Base-by-base conservation (phyloP, 2,797 vertebrate genomes). In the Enteromius argenteus region DNA sequence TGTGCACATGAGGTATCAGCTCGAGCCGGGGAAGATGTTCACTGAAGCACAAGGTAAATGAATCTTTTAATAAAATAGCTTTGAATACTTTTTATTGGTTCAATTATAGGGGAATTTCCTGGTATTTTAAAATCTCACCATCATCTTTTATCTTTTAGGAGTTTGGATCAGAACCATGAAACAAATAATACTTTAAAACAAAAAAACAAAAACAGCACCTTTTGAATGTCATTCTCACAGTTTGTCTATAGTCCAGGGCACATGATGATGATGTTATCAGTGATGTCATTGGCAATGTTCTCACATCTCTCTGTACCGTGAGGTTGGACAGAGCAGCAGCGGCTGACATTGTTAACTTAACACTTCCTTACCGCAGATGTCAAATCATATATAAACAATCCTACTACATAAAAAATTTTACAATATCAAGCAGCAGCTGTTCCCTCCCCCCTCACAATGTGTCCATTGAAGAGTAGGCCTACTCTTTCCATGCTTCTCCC, bases 1-100 rank as follows among this genome's bases (percentile, higher is more conserved):
- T 91, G 87, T 93, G 91, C 90, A 94, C 69, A 88, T 87, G 89
- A 92, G 91, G 90, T 91, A 91, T 92, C 69, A 86, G 81, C 73
- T 81, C 15, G 21, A 84, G 56, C 39, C 46, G 66, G 85, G 42
- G 49, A 77, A 86, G 84, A n/a, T 83, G 89, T 92, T 92, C 77
- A 88, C 87, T 88, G 72, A 88, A 90, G 88, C 88, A 89, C 84
- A 69, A 72, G 84, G 83, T 89, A 84, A 87, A 89, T 86, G 84
- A 88, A 83, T 91, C 90, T 87, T 91, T 90, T 90, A 90, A 92
- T 92, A 86, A 91, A 89, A 74, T 90, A 78, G 83, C 83, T 89
- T 89, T 76, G 75, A 89, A 85, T 84, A 90, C 86, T 80, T 89
- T 90, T 78, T 91, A 95, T 93, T 94, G 86, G 72, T 92, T 89